Base-by-base conservation (phyloP, 2,888 invertebrate genomes). In the Mystacides longicornis region DNA sequence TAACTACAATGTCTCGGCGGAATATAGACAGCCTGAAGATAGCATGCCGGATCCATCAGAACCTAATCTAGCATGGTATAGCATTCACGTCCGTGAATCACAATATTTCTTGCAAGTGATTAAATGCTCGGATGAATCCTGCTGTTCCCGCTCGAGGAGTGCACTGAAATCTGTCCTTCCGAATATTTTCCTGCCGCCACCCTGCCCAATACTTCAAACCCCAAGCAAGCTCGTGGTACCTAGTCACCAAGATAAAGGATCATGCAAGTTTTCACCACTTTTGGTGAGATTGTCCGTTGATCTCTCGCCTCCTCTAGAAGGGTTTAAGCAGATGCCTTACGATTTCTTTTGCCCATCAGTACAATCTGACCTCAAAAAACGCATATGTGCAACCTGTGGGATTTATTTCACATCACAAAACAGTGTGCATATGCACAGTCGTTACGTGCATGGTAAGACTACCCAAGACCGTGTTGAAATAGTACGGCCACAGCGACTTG, bases 11-110 rank as follows among this genome's bases (percentile, higher is more conserved):
- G 52, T 52, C 18, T 18, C 23, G 23, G 52, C 52, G 23, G 52
- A 52, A 45, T 52, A 52, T 46, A 46, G 20, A 21, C 19, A 16
- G n/a, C 52, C 52, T 16, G 52, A 46, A 22, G 37, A 37, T 19
- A 5, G 9, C 11, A 20, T 37, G 45, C 51, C 51, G 37, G 51
- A 33, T 7, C 27, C 27, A 5, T 5, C 27, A 27, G 7, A 27
- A 27, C 7, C 11, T 27, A 7, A 5, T 27, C 7, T 7, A 5
- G 11, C 11, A 5, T 27, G 27, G 27, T 27, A 27, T 27, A 11
- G 27, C 5, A 27, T 7, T 27, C 27, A 27, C 27, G 27, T 27
- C 11, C 27, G 27, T 27, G 27, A 27, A 27, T 7, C 7, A 7
- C 27, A 27, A 27, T 27, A 27, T 27, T 27, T 27, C 11, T 11